Percentiles rank a stretch among this genome's conserved stretches.
These are phyloP conservation scores for Acronicta aceris DNA, from an alignment of 2,888 invertebrate genomes.

Conservation along the genomic window DNA sequence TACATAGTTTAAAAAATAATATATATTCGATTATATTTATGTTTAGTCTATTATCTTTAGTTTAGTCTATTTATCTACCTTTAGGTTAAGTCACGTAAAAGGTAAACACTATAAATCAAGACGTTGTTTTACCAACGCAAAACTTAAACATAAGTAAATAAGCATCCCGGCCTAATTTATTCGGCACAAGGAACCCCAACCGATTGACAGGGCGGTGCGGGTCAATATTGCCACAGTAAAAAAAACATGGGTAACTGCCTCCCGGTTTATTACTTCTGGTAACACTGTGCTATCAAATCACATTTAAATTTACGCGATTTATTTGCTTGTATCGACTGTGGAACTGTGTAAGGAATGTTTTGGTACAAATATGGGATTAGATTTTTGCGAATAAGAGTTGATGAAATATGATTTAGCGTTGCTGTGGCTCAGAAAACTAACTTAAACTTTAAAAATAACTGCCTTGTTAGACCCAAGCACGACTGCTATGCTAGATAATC, in stretches of 20 bases:
- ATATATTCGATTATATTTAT: no score
- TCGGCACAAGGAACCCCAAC: conserved; percentile 36
- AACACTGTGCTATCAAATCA: conserved; percentile 56
- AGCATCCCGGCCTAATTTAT: conserved; percentile 37
- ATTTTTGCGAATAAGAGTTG: background rate
- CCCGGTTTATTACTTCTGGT: conserved; percentile 58
- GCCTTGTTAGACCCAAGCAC: no score
- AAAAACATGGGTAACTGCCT: conserved; percentile 48
- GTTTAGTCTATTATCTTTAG: no score
- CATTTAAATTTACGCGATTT: conserved; percentile 53
- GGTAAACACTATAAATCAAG: background rate
- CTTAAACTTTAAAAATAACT: no score
- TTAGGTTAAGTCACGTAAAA: background rate
- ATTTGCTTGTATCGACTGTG: conserved; percentile 20
- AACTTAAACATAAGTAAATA: conserved; percentile 22
- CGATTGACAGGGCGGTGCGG: conserved; percentile 45
- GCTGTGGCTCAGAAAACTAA: no score
- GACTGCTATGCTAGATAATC: no score
- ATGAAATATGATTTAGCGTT: background rate
- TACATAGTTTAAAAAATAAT: no score
- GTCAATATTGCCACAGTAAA: conserved; percentile 53
- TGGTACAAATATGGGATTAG: background rate
- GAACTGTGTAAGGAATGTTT: conserved; percentile 9
- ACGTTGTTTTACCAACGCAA: background rate
- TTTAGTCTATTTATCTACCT: no score